Evolutionary conservation across 2,888 invertebrate genomes (phyloP).

Genomic region (Drosophila barbarae): DNA sequence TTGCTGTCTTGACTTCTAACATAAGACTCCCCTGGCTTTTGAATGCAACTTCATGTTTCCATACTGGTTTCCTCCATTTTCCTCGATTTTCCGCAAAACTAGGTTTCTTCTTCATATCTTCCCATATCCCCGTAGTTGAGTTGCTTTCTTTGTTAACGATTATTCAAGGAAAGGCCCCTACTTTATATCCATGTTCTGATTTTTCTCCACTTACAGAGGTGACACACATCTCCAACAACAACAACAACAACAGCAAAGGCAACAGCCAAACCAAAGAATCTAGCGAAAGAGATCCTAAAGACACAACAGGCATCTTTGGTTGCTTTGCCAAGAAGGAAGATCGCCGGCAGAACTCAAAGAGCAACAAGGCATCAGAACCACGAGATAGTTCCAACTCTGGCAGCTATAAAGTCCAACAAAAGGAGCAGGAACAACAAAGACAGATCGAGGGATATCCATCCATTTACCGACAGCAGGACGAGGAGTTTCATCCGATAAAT

Average conservation of each 20-base stretch:
- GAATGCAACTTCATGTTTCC: background rate
- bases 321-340: conserved; percentile 52
- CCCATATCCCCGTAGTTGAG: conserved; percentile 5
- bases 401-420: conserved; percentile 67
- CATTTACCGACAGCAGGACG: conserved; percentile 52
- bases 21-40: background rate
- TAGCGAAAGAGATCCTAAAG: conserved; percentile 25
- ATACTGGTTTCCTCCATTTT: background rate
- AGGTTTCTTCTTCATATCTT: background rate
- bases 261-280: conserved; percentile 26
- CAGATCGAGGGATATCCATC: conserved; percentile 16
- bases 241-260: conserved; percentile 19
- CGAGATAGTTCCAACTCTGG: conserved; percentile 42
- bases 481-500: conserved; percentile 45
- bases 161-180: conserved; percentile 54
- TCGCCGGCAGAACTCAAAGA: conserved; percentile 4
- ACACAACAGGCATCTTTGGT: conserved; percentile 46
- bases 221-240: conserved; percentile 76
- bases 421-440: conserved; percentile 44
- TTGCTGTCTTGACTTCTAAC: background rate
- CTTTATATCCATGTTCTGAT: conserved; percentile 66
- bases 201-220: conserved; percentile 78
- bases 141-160: conserved; percentile 19
- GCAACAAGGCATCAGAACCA: conserved; percentile 13
- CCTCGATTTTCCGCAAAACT: background rate